Evolutionary conservation across 2,113 vertebrate genomes (phyloP), one percentile per base, ranked within the genome.

Genomic region (Notarius lentiginosus): DNA sequence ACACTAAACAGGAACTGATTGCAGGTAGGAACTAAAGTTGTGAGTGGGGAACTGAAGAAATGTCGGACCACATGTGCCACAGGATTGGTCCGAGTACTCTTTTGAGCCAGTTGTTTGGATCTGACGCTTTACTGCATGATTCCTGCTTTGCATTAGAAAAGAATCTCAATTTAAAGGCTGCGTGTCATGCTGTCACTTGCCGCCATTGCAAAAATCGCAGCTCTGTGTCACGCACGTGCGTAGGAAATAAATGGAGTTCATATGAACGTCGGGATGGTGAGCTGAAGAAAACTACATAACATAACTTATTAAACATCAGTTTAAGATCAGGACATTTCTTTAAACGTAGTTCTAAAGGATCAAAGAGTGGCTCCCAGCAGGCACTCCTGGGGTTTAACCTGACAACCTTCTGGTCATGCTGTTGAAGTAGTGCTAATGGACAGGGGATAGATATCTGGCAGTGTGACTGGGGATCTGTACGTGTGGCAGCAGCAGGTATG

Each of bases 401-500:
- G 53, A 30, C 24, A 30, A 27, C 53, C 76, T 55, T 27, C 24
- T 56, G 76, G 24, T 79, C 18, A n/a, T 47, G 30, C 58, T 24
- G 58, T 3, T 51, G 11, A 65, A 65, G 80, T 7, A 6, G 1
- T 6, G 60, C 53, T 51, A n/a, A 47, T 17, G 15, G 63, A 53
- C 63, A 53, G 24, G 49, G 18, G 56, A 11, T 10, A 53, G 56
- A 11, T 10, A 53, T 84, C 27, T 72, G 82, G 82, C 65, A 5
- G 49, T 8, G 27, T 34, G 82, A 53, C 65, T 41, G 27, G 5
- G 51, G 30, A 34, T 34, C 82, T 84, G 68, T 73, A 60, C 30
- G 20, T 58, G 83, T 8, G 12, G 68, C 68, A 73, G 53, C 53
- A 58, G n/a, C 70, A 87, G 79, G 66, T 87, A 83, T 77, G 80